phyloP scores from a whole-genome alignment of 2,888 invertebrate genomes.

The Pteria penguin region DNA sequence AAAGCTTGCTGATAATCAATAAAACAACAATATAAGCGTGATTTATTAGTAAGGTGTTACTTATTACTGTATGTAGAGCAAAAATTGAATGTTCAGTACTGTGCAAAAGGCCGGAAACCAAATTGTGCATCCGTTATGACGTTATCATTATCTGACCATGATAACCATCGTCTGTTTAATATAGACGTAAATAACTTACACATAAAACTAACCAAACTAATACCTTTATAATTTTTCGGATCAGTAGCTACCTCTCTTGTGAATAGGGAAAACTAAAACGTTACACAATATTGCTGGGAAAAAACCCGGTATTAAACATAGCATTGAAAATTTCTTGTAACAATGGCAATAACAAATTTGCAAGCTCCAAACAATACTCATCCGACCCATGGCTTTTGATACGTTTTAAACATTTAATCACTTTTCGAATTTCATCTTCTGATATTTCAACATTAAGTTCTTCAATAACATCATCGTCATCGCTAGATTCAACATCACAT shows the following conservation, averaged over 20 bases:
- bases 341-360: too few species aligned
- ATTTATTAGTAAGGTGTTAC: too few species aligned
- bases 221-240: slow-evolving; percentile 37
- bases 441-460: too few species aligned
- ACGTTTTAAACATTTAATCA: too few species aligned
- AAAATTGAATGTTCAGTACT: slow-evolving; percentile 33
- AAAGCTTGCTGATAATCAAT: background rate
- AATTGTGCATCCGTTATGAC: slow-evolving; percentile 36
- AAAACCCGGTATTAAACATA: slow-evolving; percentile 1
- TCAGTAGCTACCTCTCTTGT: slow-evolving; percentile 37
- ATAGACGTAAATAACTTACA: slow-evolving; percentile 33
- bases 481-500: too few species aligned
- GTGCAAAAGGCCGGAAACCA: slow-evolving; percentile 23
- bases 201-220: slow-evolving; percentile 36
- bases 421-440: too few species aligned
- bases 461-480: too few species aligned
- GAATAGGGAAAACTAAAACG: slow-evolving; percentile 32
- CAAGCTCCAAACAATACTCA: too few species aligned
- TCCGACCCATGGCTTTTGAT: too few species aligned
- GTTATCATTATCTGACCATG: slow-evolving; percentile 20
- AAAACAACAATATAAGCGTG: too few species aligned
- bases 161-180: slow-evolving; percentile 26
- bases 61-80: slow-evolving; percentile 9
- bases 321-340: too few species aligned
- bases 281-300: slow-evolving; percentile 32